Base-by-base conservation (phyloP, 2,797 vertebrate genomes). In the Austrolebias charrua region DNA sequence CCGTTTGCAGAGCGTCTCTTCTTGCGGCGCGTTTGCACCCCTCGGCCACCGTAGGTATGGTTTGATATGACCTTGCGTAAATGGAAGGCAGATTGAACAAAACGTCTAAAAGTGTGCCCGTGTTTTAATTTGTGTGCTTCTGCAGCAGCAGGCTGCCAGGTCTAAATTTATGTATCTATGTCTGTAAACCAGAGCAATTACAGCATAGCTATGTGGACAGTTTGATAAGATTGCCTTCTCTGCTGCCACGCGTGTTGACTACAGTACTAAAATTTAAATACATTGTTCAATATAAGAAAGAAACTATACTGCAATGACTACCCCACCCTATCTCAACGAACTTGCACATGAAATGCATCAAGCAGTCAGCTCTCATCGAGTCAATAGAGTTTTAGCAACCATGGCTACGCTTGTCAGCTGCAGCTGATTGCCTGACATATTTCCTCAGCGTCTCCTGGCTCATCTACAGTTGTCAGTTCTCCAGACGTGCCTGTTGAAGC, bases 351-450 rank as follows among this genome's bases (percentile, higher is more conserved):
- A 79, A 62, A 74, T 54, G 19, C 18, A 79, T 66, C n/a, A 51
- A 63, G 76, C 74, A 57, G 61, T 79, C 76, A 28, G 73, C 38
- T 80, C 69, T 56, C 28, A 68, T 76, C 33, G 49, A 70, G 73
- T 76, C 78, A 51, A 85, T 84, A 73, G 74, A 82, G 78, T 81
- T 80, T 78, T 71, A 76, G 81, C 82, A 86, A 80, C 78, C 64
- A 59, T 45, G 83, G 87, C 85, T 84, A 83, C 55, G 82, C 79
- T 83, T 89, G 90, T 89, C 86, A 84, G 75, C 75, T 78, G 70
- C 55, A 79, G 81, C 69, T 85, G 83, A 88, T 83, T 82, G 81
- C 66, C 75, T 84, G 82, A 89, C 87, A 87, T 72, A 80, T 86
- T 84, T 78, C 75, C 71, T 86, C 75, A 60, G 76, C 63, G 86